A percentile compares a stretch with the other conserved stretches of the same genome.
phyloP scores from a whole-genome alignment of 2,797 vertebrate species.

The Synaphobranchus kaupii region DNA sequence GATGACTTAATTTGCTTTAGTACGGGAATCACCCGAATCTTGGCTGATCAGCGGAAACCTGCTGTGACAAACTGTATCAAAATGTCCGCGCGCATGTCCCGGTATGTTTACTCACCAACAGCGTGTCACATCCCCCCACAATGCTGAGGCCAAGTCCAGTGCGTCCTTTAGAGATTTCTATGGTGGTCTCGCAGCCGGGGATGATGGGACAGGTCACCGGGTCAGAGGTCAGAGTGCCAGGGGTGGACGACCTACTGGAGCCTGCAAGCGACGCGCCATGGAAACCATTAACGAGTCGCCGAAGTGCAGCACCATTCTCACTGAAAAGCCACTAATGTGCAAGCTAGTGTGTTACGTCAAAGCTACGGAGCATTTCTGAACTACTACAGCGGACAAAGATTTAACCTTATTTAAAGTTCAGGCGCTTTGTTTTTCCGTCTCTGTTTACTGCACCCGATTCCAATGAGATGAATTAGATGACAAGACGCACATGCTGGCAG shows the following conservation, averaged over 20 bases:
- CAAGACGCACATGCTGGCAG: background rate
- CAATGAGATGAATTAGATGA: background rate
- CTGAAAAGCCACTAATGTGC: background rate
- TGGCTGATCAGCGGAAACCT: background rate
- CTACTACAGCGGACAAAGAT: background rate
- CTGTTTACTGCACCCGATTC: background rate
- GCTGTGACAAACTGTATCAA: background rate
- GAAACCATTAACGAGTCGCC: background rate
- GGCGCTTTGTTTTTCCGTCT: background rate
- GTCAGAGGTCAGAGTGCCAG: constrained; percentile 83
- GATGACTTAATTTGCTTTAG: background rate
- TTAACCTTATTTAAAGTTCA: background rate
- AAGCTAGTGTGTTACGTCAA: background rate
- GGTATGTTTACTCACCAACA: constrained; percentile 77
- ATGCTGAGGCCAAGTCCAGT: constrained; percentile 97
- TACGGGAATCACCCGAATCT: background rate
- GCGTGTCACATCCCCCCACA: constrained; percentile 93
- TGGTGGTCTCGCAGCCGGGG: constrained; percentile 96
- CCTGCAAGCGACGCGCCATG: constrained; percentile 58
- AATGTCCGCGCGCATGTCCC: too few species aligned
- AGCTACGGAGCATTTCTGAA: background rate
- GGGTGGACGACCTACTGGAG: constrained; percentile 87
- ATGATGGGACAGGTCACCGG: constrained; percentile 93
- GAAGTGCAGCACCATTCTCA: background rate
- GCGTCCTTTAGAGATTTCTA: constrained; percentile 93